Evolutionary conservation across 2,797 vertebrate species (phyloP), one percentile per base, ranked within the genome.

Genomic region (Micromesistius poutassou): DNA sequence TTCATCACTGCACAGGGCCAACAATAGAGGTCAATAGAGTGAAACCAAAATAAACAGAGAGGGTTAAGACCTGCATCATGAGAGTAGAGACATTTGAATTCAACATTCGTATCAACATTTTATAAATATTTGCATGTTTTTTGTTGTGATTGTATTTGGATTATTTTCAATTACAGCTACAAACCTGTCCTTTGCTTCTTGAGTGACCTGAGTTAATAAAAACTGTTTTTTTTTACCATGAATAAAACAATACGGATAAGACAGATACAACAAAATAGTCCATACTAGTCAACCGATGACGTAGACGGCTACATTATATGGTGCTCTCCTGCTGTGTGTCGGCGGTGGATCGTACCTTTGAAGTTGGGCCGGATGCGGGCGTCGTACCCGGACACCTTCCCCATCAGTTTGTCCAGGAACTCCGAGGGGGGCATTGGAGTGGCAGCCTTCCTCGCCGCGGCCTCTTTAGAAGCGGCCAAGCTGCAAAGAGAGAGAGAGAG

Each of bases 371-470:
- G 94, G 92, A 99, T 99, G 91, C 98, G 96, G 91, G 98, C 98
- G 74, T 99, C 98, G 0, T 99, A 99, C 83, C 98, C 98, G 38
- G 98, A 99, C 66, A 98, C 98, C 87, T 98, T 94, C 75, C 98
- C 98, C 98, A 99, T 98, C 86, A 99, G 88, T 81, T 99, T 99
- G 91, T 99, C 98, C 95, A 99, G 91, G 93, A 99, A 99, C 91
- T 99, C 98, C 0, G 98, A 99, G 73, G 98, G 97, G 71, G 98
- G 97, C 97, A 99, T 98, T 6, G 96, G 96, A 73, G 97, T 94
- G 81, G 96, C 91, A 10, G 96, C 95, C 80, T 98, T 96, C 80
- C 97, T 94, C 36, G 97, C 97, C 14, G 96, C 96, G 25, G 97
- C 97, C 93, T 98, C 97, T 93, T 98, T 98, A 55, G 98, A 99